phyloP scores from a whole-genome alignment of 2,888 invertebrate species.

The Papilio protenor region DNA sequence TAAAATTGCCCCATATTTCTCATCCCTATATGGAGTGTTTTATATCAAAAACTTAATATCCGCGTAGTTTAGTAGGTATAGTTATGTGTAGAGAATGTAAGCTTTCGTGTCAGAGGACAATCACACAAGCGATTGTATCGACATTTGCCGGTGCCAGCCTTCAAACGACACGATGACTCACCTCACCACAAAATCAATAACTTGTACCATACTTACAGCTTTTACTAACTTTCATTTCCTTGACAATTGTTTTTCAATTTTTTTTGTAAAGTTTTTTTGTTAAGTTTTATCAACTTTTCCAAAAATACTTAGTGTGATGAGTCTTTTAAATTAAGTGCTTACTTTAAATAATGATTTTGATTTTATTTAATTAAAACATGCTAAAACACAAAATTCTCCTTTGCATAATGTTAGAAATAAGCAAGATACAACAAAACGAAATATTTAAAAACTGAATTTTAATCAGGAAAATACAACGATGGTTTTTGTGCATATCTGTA shows the following conservation, averaged over 20 bases:
- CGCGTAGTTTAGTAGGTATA: neutral
- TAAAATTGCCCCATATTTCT: neutral
- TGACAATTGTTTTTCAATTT: slow-evolving; percentile 2
- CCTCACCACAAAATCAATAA: slow-evolving; percentile 63
- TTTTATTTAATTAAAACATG: too few relatives aligned
- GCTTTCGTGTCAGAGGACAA: slow-evolving; percentile 36
- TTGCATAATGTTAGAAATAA: neutral
- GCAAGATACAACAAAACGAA: neutral
- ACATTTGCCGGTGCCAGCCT: slow-evolving; percentile 58
- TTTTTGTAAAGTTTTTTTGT: neutral
- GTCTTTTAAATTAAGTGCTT: too few relatives aligned
- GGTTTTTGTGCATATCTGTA: slow-evolving; percentile 4
- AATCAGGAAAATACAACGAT: neutral
- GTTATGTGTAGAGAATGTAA: neutral
- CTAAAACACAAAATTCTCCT: too few relatives aligned
- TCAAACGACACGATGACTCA: slow-evolving; percentile 59
- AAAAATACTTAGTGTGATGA: too few relatives aligned
- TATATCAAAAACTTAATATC: neutral
- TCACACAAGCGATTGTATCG: slow-evolving; percentile 41
- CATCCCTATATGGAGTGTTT: neutral
- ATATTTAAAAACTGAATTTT: neutral
- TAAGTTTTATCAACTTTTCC: neutral
- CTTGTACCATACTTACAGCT: slow-evolving; percentile 29
- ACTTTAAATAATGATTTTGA: too few relatives aligned
- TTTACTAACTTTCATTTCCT: slow-evolving; percentile 19